Conservation (phyloP, 2,797 vertebrate species). For the Manis javanica region DNA sequence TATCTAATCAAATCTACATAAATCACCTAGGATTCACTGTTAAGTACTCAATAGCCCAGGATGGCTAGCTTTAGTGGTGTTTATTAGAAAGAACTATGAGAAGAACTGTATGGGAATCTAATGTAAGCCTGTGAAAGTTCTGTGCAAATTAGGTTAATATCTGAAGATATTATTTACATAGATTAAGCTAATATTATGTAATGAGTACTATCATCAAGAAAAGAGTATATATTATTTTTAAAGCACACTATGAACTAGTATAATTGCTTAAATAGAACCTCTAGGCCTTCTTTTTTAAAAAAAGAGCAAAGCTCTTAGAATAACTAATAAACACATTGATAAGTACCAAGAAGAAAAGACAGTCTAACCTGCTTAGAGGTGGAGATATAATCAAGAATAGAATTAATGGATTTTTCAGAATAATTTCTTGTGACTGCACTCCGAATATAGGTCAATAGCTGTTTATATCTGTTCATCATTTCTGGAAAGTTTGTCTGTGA, state of each 20-base stretch:
- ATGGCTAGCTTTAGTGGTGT: background rate
- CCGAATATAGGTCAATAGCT: conserved; percentile 98
- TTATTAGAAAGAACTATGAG: background rate
- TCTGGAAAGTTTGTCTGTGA: conserved; percentile 98
- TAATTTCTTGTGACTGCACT: conserved; percentile 99
- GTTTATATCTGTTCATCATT: conserved; percentile 99
- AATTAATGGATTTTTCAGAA: conserved; percentile 99
- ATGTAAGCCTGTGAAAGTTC: background rate
- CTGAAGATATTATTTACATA: conserved; percentile 25
- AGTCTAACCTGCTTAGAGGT: conserved; percentile 98
- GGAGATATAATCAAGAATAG: conserved; percentile 99
- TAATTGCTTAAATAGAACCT: background rate
- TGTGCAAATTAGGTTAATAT: conserved; percentile 15
- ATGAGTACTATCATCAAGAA: conserved; percentile 18
- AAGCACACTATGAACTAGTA: conserved; percentile 52
- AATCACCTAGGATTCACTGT: background rate
- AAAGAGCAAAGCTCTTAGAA: background rate
- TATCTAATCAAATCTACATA: conserved; percentile 15
- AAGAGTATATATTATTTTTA: conserved; percentile 41
- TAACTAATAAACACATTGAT: conserved; percentile 49
- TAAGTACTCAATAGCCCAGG: background rate
- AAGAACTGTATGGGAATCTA: background rate
- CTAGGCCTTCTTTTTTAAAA: background rate
- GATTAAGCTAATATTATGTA: background rate
- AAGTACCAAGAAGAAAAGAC: conserved; percentile 55